phyloP scores from a whole-genome alignment of 2,113 vertebrate species.

The Vulpes lagopus region DNA sequence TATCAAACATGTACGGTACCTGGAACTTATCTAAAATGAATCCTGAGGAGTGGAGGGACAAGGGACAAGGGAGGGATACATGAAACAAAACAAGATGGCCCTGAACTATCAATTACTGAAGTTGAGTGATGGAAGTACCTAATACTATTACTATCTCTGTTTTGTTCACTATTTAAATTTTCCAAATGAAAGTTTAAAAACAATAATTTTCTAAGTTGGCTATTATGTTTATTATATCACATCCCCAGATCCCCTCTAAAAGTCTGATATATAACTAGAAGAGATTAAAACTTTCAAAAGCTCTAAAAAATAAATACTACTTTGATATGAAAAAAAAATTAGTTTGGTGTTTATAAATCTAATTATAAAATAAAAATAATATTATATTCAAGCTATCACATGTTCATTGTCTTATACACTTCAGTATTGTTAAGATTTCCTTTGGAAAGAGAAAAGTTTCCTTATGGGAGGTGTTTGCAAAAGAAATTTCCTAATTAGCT shows the following conservation, averaged over 20 bases:
- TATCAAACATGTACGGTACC: not conserved
- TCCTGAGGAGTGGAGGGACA: not conserved
- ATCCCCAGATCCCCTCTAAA: not conserved
- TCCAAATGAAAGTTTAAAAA: conserved; percentile 4
- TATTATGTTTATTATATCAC: not conserved
- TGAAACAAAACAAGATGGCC: not conserved
- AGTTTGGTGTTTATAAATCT: conserved; percentile 6
- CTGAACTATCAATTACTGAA: not conserved
- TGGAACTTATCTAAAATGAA: not conserved
- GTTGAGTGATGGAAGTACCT: not conserved
- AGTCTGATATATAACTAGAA: not conserved
- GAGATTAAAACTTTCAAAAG: not conserved
- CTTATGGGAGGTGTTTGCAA: not conserved
- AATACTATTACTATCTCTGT: not conserved
- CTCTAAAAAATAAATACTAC: not conserved
- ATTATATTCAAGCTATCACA: not conserved
- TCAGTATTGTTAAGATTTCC: not conserved
- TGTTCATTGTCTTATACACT: not conserved
- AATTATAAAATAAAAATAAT: conserved; percentile 10
- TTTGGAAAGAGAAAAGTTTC: conserved; percentile 18
- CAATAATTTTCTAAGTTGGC: not conserved
- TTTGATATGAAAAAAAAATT: not conserved
- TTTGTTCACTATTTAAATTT: conserved; percentile 8
- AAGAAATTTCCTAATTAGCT: conserved; percentile 1
- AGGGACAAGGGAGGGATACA: not conserved